Base-by-base conservation (phyloP, 2,113 vertebrate species). In the Callipepla californica region DNA sequence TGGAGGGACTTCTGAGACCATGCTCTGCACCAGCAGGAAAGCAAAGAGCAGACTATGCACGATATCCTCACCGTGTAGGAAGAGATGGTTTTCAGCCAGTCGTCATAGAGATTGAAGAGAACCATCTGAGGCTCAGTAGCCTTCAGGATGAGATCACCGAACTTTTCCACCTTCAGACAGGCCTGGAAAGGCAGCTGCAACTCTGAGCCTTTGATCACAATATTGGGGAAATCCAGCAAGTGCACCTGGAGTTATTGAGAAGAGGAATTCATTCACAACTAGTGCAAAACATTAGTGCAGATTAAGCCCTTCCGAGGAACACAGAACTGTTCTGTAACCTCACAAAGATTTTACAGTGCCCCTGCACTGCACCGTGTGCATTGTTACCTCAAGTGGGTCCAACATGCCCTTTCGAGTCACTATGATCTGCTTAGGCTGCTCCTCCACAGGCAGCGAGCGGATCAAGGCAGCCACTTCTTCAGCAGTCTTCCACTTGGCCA, bases 51-150 rank as follows among this genome's bases (percentile, higher is more conserved):
- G 79, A 28, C 20, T 7, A 70, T 51, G 65, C 59, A 48, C 2
- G 3, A n/a, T 42, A 72, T 85, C 92, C 96, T 80, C 95, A 99
- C 99, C 77, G 99, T 99, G 96, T 99, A 99, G 45, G 99, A 99
- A 19, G 99, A 99, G 94, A 99, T 99, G 55, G 99, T 99, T 98
- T 99, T 99, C 85, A 99, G 98, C 99, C 99, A 99, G 97, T 99
- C 99, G 18, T 99, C 99, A 4, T 99, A 99, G 36, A 99, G 98
- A 93, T 99, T 99, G 98, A 99, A 99, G 47, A 99, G 98, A 88
- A 99, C 99, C 99, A 99, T 99, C 97, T 99, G 99, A 32, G 99
- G 99, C 85, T 99, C 99, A 6, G 99, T 99, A 10, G 99, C 99
- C 97, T 99, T 99, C 90, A 99, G 97, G 93, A 99, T 99, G 74